Conservation (phyloP, 2,113 vertebrate species). For the Xenus cinereus region DNA sequence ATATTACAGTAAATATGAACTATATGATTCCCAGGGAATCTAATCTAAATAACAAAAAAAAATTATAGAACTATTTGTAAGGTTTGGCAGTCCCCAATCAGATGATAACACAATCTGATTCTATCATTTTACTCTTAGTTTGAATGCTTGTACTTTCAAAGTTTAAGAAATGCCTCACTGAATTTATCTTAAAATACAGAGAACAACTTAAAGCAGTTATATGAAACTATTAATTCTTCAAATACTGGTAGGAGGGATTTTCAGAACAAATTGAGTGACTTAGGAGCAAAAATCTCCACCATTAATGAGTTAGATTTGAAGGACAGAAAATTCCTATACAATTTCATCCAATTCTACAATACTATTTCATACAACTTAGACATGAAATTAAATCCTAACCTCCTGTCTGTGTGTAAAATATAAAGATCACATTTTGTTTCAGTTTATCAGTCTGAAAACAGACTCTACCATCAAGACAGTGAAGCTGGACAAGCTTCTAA, state of each 20-base stretch:
- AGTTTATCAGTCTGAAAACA: background rate
- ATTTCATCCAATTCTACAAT: background rate
- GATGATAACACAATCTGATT: background rate
- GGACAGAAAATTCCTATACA: background rate
- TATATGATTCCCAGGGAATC: background rate
- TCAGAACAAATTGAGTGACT: background rate
- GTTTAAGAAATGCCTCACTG: background rate
- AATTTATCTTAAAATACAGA: background rate
- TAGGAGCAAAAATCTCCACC: background rate
- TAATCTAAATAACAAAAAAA: background rate
- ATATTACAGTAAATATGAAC: background rate
- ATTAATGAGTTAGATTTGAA: background rate
- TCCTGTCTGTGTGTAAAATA: background rate
- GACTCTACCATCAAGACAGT: background rate
- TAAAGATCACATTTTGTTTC: background rate
- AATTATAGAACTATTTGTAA: background rate
- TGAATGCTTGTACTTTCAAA: background rate
- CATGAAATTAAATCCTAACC: background rate
- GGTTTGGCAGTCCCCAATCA: background rate
- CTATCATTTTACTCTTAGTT: background rate
- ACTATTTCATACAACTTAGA: background rate
- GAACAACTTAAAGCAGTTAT: background rate
- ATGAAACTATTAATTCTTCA: background rate
- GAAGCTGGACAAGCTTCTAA: background rate
- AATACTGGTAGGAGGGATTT: background rate